phyloP scores from a whole-genome alignment of 2,797 vertebrate species.

The Hoplostethus mediterraneus region DNA sequence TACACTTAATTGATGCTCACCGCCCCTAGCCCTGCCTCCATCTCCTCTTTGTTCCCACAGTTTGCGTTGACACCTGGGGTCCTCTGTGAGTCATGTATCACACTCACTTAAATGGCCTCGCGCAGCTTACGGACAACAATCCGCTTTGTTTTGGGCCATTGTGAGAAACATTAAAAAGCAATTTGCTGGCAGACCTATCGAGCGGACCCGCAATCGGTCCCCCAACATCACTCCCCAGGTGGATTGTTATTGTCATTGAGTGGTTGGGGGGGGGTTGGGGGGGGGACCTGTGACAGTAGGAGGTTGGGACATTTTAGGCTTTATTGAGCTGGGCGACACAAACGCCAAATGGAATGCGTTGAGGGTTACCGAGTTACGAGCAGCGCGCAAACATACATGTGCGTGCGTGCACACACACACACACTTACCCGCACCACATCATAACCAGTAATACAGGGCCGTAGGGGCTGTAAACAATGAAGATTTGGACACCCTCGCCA shows the following conservation, averaged over 20 bases:
- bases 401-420: not conserved
- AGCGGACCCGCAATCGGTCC: slow-evolving; percentile 70
- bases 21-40: slow-evolving; percentile 67
- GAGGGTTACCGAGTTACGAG: slow-evolving; percentile 32
- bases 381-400: not conserved
- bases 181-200: slow-evolving; percentile 85
- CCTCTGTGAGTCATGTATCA: slow-evolving; percentile 89
- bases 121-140: slow-evolving; percentile 90
- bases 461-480: not conserved
- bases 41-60: slow-evolving; percentile 47
- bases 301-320: slow-evolving; percentile 67
- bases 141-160: slow-evolving; percentile 88
- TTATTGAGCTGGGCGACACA: slow-evolving; percentile 72
- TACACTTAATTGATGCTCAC: slow-evolving; percentile 82
- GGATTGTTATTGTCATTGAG: slow-evolving; percentile 81
- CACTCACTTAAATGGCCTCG: slow-evolving; percentile 90
- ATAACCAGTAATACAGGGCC: not conserved
- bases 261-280: slow-evolving; percentile 46
- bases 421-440: not conserved
- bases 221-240: slow-evolving; percentile 75
- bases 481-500: not conserved
- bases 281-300: slow-evolving; percentile 55
- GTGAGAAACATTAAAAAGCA: slow-evolving; percentile 88
- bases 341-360: slow-evolving; percentile 58
- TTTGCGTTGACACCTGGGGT: slow-evolving; percentile 81